A percentile compares a stretch with the other conserved stretches of the same genome.
Evolutionary conservation across 1,140 invertebrate species (phyloP).

Genomic region (Macrotrachela quadricornifera): DNA sequence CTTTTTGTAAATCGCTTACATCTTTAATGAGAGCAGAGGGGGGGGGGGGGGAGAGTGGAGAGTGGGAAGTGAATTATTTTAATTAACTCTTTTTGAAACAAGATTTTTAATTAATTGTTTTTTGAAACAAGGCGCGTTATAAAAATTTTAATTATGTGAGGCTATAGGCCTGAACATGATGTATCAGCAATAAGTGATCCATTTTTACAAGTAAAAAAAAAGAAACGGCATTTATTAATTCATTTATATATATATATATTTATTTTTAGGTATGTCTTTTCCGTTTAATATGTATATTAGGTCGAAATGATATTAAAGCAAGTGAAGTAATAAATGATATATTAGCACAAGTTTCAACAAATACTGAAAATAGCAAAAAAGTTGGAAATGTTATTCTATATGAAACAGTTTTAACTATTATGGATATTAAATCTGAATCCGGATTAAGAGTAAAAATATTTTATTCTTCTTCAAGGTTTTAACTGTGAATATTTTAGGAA

Average conservation of each 20-base stretch:
- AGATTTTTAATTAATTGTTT: too few relatives aligned
- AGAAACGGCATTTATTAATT: too few relatives aligned
- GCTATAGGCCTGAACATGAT: slow-evolving; percentile 97
- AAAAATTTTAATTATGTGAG: slow-evolving; percentile 88
- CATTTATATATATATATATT: too few relatives aligned
- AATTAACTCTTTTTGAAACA: too few relatives aligned
- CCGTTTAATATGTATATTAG: slow-evolving; percentile 70
- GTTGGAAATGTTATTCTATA: slow-evolving; percentile 93
- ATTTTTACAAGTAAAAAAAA: slow-evolving; percentile 92
- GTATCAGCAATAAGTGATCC: slow-evolving; percentile 98
- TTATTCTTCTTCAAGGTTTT: slow-evolving; percentile 47
- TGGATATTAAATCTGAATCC: slow-evolving; percentile 90
- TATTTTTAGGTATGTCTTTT: slow-evolving; percentile 97
- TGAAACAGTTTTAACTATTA: slow-evolving; percentile 88
- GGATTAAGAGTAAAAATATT: slow-evolving; percentile 61
- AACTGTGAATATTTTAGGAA: slow-evolving; percentile 86
- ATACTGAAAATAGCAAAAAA: slow-evolving; percentile 92
- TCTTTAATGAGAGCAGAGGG: too few relatives aligned
- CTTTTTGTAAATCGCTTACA: too few relatives aligned
- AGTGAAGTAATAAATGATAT: slow-evolving; percentile 99
- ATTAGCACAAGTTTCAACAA: slow-evolving; percentile 82
- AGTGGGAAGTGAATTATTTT: too few relatives aligned
- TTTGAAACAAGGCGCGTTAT: too few relatives aligned
- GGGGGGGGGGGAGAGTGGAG: too few relatives aligned
- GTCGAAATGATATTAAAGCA: slow-evolving; percentile 77